Conservation (phyloP, 2,888 invertebrate genomes). For the Acronicta leporina region DNA sequence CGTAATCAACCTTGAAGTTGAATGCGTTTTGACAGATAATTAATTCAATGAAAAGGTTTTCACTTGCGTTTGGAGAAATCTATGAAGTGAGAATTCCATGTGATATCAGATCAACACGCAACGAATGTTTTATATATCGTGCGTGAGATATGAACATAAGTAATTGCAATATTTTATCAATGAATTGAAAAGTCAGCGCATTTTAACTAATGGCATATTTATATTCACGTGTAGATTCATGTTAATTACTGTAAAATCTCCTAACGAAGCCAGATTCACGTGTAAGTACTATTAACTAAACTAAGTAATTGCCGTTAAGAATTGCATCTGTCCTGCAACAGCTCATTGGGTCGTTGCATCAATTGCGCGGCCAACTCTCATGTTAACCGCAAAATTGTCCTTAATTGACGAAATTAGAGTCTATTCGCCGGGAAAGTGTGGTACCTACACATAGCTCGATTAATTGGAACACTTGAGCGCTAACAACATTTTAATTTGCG, state of each 20-base stretch:
- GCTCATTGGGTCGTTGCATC: constrained; percentile 74
- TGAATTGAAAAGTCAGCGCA: constrained; percentile 29
- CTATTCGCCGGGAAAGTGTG: constrained; percentile 68
- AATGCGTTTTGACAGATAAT: not conserved
- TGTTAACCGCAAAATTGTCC: constrained; percentile 82
- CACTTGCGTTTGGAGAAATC: constrained; percentile 22
- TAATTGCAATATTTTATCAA: constrained; percentile 25
- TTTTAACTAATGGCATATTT: constrained; percentile 48
- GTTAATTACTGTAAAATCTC: constrained; percentile 66
- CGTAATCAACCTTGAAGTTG: constrained; percentile 17
- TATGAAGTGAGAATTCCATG: constrained; percentile 28
- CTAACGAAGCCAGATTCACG: constrained; percentile 68
- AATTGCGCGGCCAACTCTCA: constrained; percentile 69
- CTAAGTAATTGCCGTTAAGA: constrained; percentile 78
- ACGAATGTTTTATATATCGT: constrained; percentile 27
- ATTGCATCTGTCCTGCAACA: constrained; percentile 81
- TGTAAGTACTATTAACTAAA: constrained; percentile 68
- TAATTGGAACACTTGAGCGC: constrained; percentile 53
- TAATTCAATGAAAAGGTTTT: constrained; percentile 22
- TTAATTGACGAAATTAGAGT: constrained; percentile 81
- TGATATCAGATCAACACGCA: constrained; percentile 51
- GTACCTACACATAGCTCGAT: constrained; percentile 50
- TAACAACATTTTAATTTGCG: constrained; percentile 55
- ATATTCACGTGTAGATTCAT: constrained; percentile 35
- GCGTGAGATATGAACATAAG: constrained; percentile 49